These are phyloP conservation scores for Fopius arisanus DNA, from an alignment of 1,140 invertebrate species.

Conservation along the genomic window DNA sequence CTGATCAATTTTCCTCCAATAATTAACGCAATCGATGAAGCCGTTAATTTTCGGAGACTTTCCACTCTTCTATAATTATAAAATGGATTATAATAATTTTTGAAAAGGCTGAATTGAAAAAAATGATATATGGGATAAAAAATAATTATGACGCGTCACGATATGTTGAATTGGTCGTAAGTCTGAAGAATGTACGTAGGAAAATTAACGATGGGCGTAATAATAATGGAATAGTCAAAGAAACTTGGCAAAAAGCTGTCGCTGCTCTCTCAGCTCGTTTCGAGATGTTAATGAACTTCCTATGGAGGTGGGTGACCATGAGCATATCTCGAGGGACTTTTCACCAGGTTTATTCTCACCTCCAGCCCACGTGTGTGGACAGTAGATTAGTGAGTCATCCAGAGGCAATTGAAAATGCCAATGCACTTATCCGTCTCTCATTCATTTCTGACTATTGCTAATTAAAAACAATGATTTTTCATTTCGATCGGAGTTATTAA, in stretches of 20 bases:
- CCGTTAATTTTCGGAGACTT: too few species aligned
- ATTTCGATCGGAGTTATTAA: not conserved
- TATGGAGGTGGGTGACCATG: constrained; percentile 19
- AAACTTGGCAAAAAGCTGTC: constrained; percentile 1
- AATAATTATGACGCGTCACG: not conserved
- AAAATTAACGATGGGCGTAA: not conserved
- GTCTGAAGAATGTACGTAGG: not conserved
- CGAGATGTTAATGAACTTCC: constrained; percentile 49
- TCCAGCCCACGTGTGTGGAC: constrained; percentile 24
- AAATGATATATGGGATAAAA: too few species aligned
- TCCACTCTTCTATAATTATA: too few species aligned
- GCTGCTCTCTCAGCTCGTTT: constrained; percentile 22
- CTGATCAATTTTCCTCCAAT: too few species aligned
- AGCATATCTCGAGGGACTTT: constrained; percentile 23
- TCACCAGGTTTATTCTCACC: constrained; percentile 40
- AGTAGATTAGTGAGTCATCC: constrained; percentile 10
- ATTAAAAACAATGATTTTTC: not conserved
- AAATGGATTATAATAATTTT: too few species aligned
- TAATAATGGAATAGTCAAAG: not conserved
- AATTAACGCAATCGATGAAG: too few species aligned
- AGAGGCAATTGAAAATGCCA: constrained; percentile 1
- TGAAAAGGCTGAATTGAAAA: too few species aligned
- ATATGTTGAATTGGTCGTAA: not conserved
- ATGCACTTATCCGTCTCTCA: not conserved
- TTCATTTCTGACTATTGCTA: not conserved